Evolutionary conservation across 2,797 vertebrate genomes (phyloP), one percentile per base, ranked within the genome.

Genomic region (Novumbra hubbsi): DNA sequence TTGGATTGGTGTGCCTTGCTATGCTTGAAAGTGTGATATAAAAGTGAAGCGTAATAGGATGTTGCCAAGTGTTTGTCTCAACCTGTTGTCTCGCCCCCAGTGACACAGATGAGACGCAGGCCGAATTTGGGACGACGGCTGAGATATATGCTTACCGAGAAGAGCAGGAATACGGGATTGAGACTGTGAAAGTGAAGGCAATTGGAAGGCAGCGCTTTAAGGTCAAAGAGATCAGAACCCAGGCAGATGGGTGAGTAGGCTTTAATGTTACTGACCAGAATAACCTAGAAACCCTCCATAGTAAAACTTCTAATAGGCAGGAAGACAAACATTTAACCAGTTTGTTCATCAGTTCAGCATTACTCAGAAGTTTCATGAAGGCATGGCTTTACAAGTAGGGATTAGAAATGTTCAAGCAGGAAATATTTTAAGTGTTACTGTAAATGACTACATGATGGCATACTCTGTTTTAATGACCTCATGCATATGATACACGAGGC

Each of bases 161-260:
- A 85, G 97, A 99, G 80, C 96, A 96, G 83, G 97, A 98, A 21
- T 98, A 96, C 1, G 98, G 97, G 41, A 97, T 99, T 28, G 98
- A 99, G 90, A 96, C 97, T 0, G 98, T 99, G 71, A 99, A 99
- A 92, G 96, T 99, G 86, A 99, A 99, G 88, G 98, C 98, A 16
- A 84, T 99, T 41, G 98, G 98, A 75, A 94, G 98, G 79, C 98
- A 99, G 77, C 94, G 98, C 73, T 99, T 99, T 88, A 97, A 95
- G 87, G 97, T 99, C 81, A 95, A 98, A 32, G 98, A 99, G 84
- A 94, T 98, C 77, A 93, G 98, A 86, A 97, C 97, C 27, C 98
- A 99, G 85, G 95, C 97, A 32, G 98, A 99, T 41, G 98, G 98
- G 98, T 99, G 90, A 94, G 96, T 83, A 48, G 5, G 73, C 3